Evolutionary conservation across 2,888 invertebrate genomes (phyloP), one percentile per base, ranked within the genome.

Genomic region (Phortica magna): DNA sequence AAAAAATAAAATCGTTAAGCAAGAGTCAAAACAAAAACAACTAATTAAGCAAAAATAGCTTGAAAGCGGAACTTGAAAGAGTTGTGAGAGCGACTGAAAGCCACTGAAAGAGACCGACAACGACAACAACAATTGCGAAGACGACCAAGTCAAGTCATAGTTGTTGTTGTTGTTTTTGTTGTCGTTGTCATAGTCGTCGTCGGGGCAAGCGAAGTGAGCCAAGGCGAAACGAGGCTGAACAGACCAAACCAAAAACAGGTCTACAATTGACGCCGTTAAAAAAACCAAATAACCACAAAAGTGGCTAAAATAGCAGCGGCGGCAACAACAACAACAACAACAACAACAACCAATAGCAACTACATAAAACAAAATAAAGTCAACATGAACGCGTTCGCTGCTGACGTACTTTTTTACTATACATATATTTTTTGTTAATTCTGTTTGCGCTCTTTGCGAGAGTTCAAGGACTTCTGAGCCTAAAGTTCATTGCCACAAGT

Each of bases 401-500:
- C 55, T 71, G 67, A 71, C 31, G 55, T 71, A 71, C 31, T 17
- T 61, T 12, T 61, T 17, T 59, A 31, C 5, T 31, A 31, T 31
- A 31, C 31, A 31, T 31, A 31, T 31, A 31, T 17, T 70, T 53
- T 10, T 70, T 43, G 22, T 53, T 70, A 5, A 9, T 48, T 55
- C 39, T 9, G 22, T 59, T 43, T 64, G 48, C 64, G 14, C 75
- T 39, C 39, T 67, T 10, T 53, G 53, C 55, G n/a, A 12, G 74
- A 59, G 75, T 75, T 75, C 75, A 75, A 75, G 75, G 75, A 75
- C 75, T 75, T 75, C 70, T 55, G 42, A 41, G 75, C 75, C 67
- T 75, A 68, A 68, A 75, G 75, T 75, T 75, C 75, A 73, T 64
- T 59, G 72, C 75, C 64, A 76, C 78, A 77, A 55, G 22, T 31